Percentiles rank a stretch among this genome's conserved stretches.
phyloP scores from a whole-genome alignment of 2,888 invertebrate species.

The Tipula helvola region DNA sequence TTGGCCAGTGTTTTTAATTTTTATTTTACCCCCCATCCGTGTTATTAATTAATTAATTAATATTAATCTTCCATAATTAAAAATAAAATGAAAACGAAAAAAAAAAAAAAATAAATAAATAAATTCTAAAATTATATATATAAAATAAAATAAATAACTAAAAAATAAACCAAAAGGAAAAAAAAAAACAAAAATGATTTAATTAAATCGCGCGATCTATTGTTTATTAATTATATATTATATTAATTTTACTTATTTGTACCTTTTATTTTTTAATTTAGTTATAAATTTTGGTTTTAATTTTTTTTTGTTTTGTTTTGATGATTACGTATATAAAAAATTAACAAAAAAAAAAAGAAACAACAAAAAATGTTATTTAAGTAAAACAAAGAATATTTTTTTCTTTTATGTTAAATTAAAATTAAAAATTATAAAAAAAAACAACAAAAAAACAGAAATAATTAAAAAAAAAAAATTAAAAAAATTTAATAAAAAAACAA shows the following conservation, averaged over 20 bases:
- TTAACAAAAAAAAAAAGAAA: not conserved
- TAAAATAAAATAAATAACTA: not conserved
- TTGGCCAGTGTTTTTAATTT: not conserved
- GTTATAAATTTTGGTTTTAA: not conserved
- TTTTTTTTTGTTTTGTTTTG: not conserved
- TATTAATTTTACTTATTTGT: not conserved
- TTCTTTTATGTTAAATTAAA: conserved; percentile 7
- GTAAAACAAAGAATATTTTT: conserved; percentile 5
- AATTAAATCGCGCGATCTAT: not conserved
- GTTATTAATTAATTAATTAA: not conserved
- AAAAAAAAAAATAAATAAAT: not conserved
- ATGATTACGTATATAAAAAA: not conserved
- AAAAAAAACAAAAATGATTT: not conserved
- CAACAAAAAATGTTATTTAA: conserved; percentile 6
- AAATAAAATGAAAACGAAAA: not conserved
- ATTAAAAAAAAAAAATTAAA: not conserved
- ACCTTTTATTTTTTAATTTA: not conserved
- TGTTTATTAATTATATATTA: not conserved
- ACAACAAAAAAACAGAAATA: not conserved
- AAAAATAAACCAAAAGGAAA: not conserved
- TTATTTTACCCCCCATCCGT: not conserved
- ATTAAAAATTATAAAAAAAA: conserved; percentile 8
- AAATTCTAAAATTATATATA: not conserved
- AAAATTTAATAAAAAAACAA: conserved; percentile 12
- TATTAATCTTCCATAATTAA: not conserved